These are phyloP conservation scores for Uloborus diversus DNA, from an alignment of 1,140 invertebrate genomes.

Conservation along the genomic window DNA sequence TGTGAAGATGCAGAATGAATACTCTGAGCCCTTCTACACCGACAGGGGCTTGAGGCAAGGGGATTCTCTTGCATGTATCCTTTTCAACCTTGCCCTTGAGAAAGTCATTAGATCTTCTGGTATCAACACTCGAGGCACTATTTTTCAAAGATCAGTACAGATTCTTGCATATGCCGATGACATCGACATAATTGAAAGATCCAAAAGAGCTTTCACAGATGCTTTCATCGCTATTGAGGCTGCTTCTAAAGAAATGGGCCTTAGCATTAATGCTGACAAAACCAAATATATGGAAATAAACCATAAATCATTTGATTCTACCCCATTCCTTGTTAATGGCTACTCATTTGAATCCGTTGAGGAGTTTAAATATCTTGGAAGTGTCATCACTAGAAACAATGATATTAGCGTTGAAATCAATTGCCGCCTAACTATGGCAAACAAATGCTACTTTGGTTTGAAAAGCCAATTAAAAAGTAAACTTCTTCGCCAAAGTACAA, in stretches of 20 bases:
- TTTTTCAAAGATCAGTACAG: neutral
- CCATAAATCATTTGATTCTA: too few relatives aligned
- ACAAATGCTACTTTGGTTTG: too few relatives aligned
- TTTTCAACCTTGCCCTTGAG: constrained; percentile 1
- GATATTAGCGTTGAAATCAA: too few relatives aligned
- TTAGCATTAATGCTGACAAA: neutral
- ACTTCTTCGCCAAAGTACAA: too few relatives aligned
- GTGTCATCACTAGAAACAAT: too few relatives aligned
- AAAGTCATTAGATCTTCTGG: constrained; percentile 6
- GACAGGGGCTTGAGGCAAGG: neutral
- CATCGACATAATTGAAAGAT: constrained; percentile 1
- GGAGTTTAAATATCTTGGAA: too few relatives aligned
- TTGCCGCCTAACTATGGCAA: too few relatives aligned
- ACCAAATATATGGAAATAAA: neutral
- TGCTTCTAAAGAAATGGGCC: neutral
- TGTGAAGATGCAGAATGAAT: neutral
- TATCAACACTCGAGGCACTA: neutral
- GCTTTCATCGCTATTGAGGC: neutral
- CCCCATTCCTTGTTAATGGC: too few relatives aligned
- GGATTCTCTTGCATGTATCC: neutral
- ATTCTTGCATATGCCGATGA: neutral
- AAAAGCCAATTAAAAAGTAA: too few relatives aligned
- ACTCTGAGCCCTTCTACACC: neutral
- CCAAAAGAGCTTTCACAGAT: neutral
- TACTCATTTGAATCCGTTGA: too few relatives aligned